A percentile compares a stretch with the other conserved stretches of the same genome.
Conservation (phyloP, 2,888 invertebrate genomes). For the Barypeithes pellucidus region DNA sequence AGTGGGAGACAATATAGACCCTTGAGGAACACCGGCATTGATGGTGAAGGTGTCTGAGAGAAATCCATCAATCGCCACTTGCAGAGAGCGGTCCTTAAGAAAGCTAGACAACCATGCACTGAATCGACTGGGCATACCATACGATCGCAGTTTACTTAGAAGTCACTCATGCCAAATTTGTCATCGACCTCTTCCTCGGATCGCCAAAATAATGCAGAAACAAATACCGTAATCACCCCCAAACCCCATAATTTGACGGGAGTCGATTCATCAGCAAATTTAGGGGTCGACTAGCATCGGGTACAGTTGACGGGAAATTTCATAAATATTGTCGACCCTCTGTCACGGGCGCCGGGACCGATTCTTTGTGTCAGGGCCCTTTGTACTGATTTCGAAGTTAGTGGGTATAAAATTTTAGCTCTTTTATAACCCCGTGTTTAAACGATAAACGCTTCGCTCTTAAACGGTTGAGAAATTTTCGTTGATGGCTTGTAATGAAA, state of each 20-base stretch:
- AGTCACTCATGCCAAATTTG: too few species aligned
- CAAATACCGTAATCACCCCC: constrained; percentile 31
- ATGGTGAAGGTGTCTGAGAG: too few species aligned
- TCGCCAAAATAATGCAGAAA: constrained; percentile 10
- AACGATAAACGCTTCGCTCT: constrained; percentile 48
- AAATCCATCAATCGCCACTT: too few species aligned
- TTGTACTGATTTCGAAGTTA: constrained; percentile 51
- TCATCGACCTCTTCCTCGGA: background rate
- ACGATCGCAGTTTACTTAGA: too few species aligned
- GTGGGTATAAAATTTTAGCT: constrained; percentile 54
- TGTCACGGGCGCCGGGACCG: constrained; percentile 39
- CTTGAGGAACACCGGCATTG: too few species aligned
- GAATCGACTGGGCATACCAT: too few species aligned
- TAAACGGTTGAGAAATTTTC: constrained; percentile 36
- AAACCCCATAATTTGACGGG: constrained; percentile 34
- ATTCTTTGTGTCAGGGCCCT: constrained; percentile 48
- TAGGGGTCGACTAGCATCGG: constrained; percentile 48
- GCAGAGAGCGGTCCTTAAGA: too few species aligned
- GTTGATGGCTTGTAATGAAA: constrained; percentile 19
- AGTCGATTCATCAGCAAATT: constrained; percentile 51
- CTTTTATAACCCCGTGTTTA: constrained; percentile 46
- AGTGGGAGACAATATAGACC: too few species aligned
- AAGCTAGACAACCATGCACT: too few species aligned
- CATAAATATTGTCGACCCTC: constrained; percentile 55
- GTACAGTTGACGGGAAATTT: constrained; percentile 55